A percentile compares a stretch with the other conserved stretches of the same genome.
Conservation (phyloP, 2,113 vertebrate genomes). For the Polypterus senegalus region DNA sequence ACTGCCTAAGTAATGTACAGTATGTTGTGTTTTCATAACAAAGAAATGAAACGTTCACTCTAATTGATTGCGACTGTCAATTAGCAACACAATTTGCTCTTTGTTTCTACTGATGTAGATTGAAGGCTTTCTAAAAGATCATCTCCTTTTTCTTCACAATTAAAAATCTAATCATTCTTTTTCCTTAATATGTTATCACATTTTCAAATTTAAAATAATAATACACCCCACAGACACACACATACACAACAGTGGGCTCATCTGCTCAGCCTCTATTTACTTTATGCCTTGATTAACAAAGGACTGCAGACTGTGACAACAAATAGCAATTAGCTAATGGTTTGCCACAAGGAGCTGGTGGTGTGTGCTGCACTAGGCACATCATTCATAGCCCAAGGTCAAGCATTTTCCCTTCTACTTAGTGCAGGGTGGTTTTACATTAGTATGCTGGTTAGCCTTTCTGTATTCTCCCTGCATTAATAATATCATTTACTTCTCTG, state of each 20-base stretch:
- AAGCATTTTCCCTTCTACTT: constrained; percentile 10
- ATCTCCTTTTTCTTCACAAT: too few relatives aligned
- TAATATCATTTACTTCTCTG: not conserved
- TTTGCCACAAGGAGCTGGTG: constrained; percentile 9
- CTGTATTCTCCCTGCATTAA: not conserved
- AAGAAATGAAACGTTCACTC: too few relatives aligned
- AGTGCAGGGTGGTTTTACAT: constrained; percentile 12
- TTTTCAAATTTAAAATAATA: too few relatives aligned
- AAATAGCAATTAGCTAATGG: constrained; percentile 19
- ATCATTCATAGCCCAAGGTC: constrained; percentile 12
- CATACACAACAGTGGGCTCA: not conserved
- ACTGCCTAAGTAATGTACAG: too few relatives aligned
- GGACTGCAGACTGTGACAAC: constrained; percentile 12
- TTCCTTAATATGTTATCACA: too few relatives aligned
- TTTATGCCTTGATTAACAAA: constrained; percentile 18
- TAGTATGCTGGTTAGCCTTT: constrained; percentile 12
- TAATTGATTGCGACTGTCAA: too few relatives aligned
- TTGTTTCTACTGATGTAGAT: too few relatives aligned
- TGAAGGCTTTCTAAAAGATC: too few relatives aligned
- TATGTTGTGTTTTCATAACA: too few relatives aligned
- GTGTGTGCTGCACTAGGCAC: constrained; percentile 10
- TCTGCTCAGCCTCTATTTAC: constrained; percentile 5
- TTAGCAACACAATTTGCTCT: too few relatives aligned
- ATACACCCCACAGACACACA: too few relatives aligned
- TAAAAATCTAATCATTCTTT: too few relatives aligned